Conservation (phyloP, 2,888 invertebrate genomes). For the Ditula angustiorana region DNA sequence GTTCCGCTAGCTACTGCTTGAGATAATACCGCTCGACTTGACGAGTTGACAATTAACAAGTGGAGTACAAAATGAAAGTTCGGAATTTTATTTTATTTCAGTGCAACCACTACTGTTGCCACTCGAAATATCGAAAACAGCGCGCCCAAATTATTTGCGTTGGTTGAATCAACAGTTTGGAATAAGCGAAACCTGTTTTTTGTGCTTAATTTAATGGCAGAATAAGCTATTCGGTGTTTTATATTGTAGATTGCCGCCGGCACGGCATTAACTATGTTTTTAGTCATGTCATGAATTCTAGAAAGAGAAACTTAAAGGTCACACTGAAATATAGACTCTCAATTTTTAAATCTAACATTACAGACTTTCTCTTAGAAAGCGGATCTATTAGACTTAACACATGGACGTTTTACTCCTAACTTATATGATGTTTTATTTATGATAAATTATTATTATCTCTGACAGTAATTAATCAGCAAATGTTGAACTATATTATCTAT, state of each 20-base stretch:
- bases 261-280: background rate
- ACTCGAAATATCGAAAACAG: background rate
- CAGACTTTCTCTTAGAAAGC: slow-evolving; percentile 13
- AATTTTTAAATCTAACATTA: background rate
- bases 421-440: too few relatives aligned
- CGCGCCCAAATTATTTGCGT: background rate
- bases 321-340: background rate
- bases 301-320: background rate
- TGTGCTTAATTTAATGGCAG: background rate
- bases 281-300: background rate
- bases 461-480: too few relatives aligned
- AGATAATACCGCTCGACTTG: slow-evolving; percentile 26
- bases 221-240: background rate
- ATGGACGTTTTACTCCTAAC: background rate
- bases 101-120: too few relatives aligned
- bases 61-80: background rate
- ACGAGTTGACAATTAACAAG: slow-evolving; percentile 26
- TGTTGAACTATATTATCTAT: too few relatives aligned
- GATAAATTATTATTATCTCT: too few relatives aligned
- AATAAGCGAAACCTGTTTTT: background rate
- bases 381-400: background rate
- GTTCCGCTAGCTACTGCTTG: slow-evolving; percentile 20
- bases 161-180: background rate
- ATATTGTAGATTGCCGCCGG: background rate
- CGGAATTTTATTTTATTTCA: background rate